Conservation (phyloP, 2,113 vertebrate species). For the Gulo gulo region DNA sequence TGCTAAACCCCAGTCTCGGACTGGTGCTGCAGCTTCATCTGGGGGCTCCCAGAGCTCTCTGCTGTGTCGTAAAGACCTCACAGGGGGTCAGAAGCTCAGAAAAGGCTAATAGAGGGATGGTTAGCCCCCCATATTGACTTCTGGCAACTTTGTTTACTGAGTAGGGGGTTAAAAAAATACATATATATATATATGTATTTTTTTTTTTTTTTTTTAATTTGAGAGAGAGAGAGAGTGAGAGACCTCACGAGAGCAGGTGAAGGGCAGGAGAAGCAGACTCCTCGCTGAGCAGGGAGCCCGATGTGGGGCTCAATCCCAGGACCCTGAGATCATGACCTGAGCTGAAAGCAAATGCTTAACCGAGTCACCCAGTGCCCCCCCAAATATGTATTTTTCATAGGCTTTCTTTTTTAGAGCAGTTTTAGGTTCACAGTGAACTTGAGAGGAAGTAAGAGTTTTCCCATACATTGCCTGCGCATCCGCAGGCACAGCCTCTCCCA, state of each 20-base stretch:
- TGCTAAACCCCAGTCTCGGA: background rate
- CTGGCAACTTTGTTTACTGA: background rate
- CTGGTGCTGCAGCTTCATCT: background rate
- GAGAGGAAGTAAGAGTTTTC: background rate
- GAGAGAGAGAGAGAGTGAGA: background rate
- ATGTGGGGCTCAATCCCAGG: background rate
- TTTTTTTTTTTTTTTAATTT: background rate
- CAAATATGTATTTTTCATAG: background rate
- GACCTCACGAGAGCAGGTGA: background rate
- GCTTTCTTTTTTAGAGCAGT: background rate
- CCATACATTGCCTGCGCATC: fast-evolving
- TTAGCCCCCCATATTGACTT: background rate
- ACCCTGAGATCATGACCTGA: background rate
- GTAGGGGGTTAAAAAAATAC: background rate
- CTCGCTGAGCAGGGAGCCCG: background rate
- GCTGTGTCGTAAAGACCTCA: background rate
- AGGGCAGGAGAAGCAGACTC: background rate
- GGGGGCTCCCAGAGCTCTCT: background rate
- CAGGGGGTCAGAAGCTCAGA: background rate
- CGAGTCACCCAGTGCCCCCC: background rate
- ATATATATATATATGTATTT: too few relatives aligned
- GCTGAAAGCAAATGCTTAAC: background rate
- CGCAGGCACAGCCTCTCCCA: fast-evolving
- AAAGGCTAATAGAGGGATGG: background rate
- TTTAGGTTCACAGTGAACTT: background rate